Evolutionary conservation across 2,888 invertebrate genomes (phyloP).

Genomic region (Limulus polyphemus): DNA sequence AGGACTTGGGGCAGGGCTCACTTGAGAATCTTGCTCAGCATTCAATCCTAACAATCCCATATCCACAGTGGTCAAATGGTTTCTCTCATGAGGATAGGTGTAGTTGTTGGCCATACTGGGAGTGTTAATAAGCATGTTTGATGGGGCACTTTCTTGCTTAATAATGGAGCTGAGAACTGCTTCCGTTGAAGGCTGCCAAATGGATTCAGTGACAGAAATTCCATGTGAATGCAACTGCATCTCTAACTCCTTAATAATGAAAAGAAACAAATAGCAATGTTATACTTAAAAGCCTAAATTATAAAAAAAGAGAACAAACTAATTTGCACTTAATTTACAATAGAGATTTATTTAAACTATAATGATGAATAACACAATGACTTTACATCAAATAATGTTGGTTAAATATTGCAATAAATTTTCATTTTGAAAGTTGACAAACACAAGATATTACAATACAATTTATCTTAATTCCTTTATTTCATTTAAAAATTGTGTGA

Average conservation of each 20-base stretch:
- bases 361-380: too few relatives aligned
- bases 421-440: too few relatives aligned
- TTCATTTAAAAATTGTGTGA: too few relatives aligned
- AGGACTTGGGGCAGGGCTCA: constrained; percentile 7
- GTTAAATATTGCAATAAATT: too few relatives aligned
- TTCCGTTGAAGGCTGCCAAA: neutral
- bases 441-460: too few relatives aligned
- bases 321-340: too few relatives aligned
- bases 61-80: neutral
- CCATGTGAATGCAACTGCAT: neutral
- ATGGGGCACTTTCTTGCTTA: neutral
- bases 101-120: neutral
- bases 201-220: neutral
- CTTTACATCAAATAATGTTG: too few relatives aligned
- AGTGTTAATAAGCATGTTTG: neutral
- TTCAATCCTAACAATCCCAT: neutral
- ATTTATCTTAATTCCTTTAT: too few relatives aligned
- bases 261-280: too few relatives aligned
- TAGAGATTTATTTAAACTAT: too few relatives aligned
- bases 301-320: too few relatives aligned
- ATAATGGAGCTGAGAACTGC: neutral
- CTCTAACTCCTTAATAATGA: neutral
- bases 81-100: neutral
- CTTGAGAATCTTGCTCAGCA: constrained; percentile 1
- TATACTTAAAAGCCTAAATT: too few relatives aligned